Conservation (phyloP, 2,888 invertebrate species). For the Sinotaia quadrata region DNA sequence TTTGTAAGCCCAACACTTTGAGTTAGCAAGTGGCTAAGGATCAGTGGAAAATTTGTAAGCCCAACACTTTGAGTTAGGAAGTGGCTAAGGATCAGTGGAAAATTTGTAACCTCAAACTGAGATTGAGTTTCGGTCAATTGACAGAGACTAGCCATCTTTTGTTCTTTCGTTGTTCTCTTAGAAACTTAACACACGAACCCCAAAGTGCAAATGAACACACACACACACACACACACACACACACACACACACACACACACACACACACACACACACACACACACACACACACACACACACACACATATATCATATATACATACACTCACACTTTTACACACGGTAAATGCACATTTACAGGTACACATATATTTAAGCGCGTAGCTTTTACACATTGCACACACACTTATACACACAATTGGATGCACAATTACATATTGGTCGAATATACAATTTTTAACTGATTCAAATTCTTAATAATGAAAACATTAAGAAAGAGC, state of each 20-base stretch:
- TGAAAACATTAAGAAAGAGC: too few species aligned
- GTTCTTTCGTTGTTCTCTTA: not conserved
- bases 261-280: constrained; percentile 11
- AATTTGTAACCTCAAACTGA: too few species aligned
- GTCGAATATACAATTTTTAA: too few species aligned
- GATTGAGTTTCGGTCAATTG: too few species aligned
- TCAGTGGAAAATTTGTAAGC: too few species aligned
- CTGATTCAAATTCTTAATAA: too few species aligned
- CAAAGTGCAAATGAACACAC: not conserved
- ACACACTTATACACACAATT: constrained; percentile 7
- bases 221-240: constrained; percentile 14
- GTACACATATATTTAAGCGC: not conserved
- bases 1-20: too few species aligned
- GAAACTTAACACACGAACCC: constrained; percentile 1
- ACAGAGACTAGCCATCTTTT: too few species aligned
- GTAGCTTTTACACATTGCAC: too few species aligned
- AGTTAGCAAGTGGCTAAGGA: too few species aligned
- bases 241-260: constrained; percentile 13
- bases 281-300: constrained; percentile 3
- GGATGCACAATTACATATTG: constrained; percentile 1
- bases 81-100: too few species aligned
- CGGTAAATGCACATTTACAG: constrained; percentile 1
- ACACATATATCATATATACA: not conserved
- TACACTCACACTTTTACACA: not conserved
- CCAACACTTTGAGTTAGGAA: too few species aligned